Conservation (phyloP, 2,113 vertebrate genomes). For the Actenoides lindsayi region DNA sequence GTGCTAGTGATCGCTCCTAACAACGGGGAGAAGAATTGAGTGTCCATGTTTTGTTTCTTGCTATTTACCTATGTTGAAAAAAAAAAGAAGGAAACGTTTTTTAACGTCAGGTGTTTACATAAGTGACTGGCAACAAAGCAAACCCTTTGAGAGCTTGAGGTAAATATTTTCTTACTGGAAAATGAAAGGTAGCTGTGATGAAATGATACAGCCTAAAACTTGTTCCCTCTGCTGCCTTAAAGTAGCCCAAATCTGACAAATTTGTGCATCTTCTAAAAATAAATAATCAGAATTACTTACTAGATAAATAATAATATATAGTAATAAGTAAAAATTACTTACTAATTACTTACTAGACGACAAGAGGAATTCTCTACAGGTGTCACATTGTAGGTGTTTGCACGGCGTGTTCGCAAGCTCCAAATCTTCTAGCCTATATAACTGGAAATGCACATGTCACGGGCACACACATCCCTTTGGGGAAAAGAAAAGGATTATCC, state of each 20-base stretch:
- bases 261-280: accelerated
- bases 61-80: not conserved
- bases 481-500: not conserved
- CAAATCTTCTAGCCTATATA: not conserved
- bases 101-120: not conserved
- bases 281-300: not conserved
- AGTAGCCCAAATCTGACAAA: not conserved
- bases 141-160: not conserved
- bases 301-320: no score
- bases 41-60: constrained; percentile 53
- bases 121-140: not conserved
- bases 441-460: not conserved
- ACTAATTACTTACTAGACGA: not conserved
- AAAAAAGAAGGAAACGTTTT: not conserved
- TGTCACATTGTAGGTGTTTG: not conserved
- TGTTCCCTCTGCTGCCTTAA: not conserved
- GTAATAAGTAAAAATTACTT: not conserved
- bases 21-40: constrained; percentile 36
- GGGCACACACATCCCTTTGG: not conserved
- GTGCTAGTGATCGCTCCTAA: constrained; percentile 26
- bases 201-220: not conserved
- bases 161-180: not conserved
- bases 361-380: not conserved
- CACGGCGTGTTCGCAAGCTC: accelerated
- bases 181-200: accelerated